Evolutionary conservation across 2,113 vertebrate genomes (phyloP), one percentile per base, ranked within the genome.

Genomic region (Anguilla rostrata): DNA sequence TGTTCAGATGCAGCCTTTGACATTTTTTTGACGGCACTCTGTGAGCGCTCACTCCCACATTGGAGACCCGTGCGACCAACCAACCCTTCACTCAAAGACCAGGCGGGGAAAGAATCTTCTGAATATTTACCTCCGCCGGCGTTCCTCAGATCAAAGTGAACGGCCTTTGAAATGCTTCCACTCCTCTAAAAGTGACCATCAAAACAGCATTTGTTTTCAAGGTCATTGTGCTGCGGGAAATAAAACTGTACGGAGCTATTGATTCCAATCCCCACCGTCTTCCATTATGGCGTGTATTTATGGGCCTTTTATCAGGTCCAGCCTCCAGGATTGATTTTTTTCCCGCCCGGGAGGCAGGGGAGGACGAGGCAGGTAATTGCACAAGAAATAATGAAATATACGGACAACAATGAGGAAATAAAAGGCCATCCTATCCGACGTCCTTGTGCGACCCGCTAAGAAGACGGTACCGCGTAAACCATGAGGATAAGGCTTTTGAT

Each of bases 351-450:
- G 71, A 75, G 71, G n/a, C 11, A 7, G 26, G 34, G 71, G 60
- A 66, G 60, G 8, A 66, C 4, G 71, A 75, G 71, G 71, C 71
- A 75, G 71, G 71, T 75, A 75, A 75, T 75, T 75, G 71, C 71
- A 75, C 22, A 75, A 75, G 26, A 26, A 75, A 75, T 75, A 75
- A 75, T 75, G 29, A 75, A 75, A 75, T 75, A 75, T 34, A 75
- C 71, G 34, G 26, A 34, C 71, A 34, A 75, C n/a, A 34, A 75
- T 75, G 71, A 75, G 71, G 34, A 71, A 75, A n/a, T 22, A 75
- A 34, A 75, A n/a, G 1, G 12, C 26, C 29, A 34, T 12, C n/a
- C 9, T 1, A 34, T n/a, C 34, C 5, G 2, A 5, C 71, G 71
- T 75, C 71, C 71, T 75, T 75, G 71, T 34, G n/a, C 34, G 71